phyloP scores from a whole-genome alignment of 2,888 invertebrate species.

The Amphimallon solstitiale region DNA sequence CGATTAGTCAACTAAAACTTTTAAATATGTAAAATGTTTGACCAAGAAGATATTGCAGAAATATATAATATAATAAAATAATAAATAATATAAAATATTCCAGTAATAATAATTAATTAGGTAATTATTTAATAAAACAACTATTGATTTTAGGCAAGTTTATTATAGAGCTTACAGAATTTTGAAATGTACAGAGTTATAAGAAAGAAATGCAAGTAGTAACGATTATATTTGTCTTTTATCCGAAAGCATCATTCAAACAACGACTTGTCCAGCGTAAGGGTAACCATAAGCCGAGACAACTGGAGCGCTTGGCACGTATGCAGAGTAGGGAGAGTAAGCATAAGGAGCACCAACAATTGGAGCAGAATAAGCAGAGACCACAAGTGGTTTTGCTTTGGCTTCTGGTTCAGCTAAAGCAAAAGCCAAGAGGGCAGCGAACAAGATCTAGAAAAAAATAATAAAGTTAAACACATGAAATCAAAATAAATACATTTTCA shows the following conservation, averaged over 20 bases:
- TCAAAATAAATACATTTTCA: too few relatives aligned
- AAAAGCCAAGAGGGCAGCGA: constrained; percentile 64
- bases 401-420: constrained; percentile 63
- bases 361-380: constrained; percentile 44
- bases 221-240: constrained; percentile 10
- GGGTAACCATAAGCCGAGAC: constrained; percentile 51
- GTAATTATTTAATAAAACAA: neutral
- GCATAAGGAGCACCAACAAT: constrained; percentile 43
- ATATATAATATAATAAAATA: too few relatives aligned
- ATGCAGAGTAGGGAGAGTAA: constrained; percentile 29
- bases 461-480: neutral
- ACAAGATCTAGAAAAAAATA: constrained; percentile 60
- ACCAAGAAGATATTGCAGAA: too few relatives aligned
- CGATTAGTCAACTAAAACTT: too few relatives aligned
- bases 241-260: neutral
- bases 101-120: too few relatives aligned
- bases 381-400: constrained; percentile 55
- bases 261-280: constrained; percentile 39
- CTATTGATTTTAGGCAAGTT: neutral
- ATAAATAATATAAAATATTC: too few relatives aligned
- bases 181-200: constrained; percentile 16
- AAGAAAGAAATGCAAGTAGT: neutral
- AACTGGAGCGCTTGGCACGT: constrained; percentile 41
- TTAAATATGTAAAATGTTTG: too few relatives aligned
- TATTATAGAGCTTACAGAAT: constrained; percentile 6